Evolutionary conservation across 2,113 vertebrate species (phyloP).

Genomic region (Hydrolagus affinis): DNA sequence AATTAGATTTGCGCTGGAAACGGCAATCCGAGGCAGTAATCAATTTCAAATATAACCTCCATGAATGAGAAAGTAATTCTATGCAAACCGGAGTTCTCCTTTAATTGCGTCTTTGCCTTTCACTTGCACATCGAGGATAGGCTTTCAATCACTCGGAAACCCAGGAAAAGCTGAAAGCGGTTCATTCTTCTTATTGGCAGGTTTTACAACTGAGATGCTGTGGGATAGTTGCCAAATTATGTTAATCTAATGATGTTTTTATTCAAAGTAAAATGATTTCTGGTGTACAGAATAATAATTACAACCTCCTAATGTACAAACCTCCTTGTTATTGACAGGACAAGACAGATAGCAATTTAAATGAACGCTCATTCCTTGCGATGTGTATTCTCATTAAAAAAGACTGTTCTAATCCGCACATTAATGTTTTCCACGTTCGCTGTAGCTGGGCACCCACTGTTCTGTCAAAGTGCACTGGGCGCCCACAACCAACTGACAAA

Average conservation of each 20-base stretch:
- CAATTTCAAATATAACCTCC: too few species aligned
- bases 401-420: not conserved
- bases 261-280: not conserved
- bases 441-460: not conserved
- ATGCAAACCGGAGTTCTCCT: not conserved
- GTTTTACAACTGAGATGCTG: not conserved
- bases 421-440: not conserved
- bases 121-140: not conserved
- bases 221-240: not conserved
- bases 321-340: not conserved
- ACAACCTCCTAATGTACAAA: not conserved
- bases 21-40: too few species aligned
- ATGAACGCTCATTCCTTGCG: not conserved
- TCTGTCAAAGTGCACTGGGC: not conserved
- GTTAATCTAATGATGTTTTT: slow-evolving; percentile 11
- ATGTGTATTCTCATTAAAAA: not conserved
- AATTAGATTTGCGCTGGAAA: too few species aligned
- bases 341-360: not conserved
- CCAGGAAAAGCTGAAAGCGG: not conserved
- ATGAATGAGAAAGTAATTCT: not conserved
- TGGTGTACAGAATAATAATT: not conserved
- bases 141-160: not conserved
- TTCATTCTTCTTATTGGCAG: too few species aligned
- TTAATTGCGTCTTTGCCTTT: slow-evolving; percentile 6
- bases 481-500: not conserved